These are phyloP conservation scores for Prionace glauca DNA, from an alignment of 2,797 vertebrate species.

Conservation along the genomic window DNA sequence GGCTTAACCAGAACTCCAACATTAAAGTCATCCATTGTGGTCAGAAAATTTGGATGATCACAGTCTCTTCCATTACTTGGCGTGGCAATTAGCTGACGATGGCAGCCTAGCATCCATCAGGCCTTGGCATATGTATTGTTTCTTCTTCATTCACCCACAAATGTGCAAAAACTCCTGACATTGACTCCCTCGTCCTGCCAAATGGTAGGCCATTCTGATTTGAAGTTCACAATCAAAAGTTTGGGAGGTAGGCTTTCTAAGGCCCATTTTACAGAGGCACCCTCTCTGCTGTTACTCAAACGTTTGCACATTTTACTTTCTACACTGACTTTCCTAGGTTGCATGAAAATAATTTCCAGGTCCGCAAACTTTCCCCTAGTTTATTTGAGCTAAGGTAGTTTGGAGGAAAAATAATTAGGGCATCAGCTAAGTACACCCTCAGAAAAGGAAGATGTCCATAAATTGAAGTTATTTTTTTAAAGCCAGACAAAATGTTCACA, in stretches of 20 bases:
- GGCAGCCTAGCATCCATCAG: background rate
- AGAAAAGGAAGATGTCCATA: constrained; percentile 23
- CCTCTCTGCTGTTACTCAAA: background rate
- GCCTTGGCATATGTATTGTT: background rate
- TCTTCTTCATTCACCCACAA: background rate
- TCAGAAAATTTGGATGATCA: background rate
- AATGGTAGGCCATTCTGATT: background rate
- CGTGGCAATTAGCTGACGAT: background rate
- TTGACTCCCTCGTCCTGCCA: background rate
- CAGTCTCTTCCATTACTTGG: background rate
- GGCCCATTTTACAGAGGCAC: background rate
- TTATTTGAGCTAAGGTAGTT: constrained; percentile 3
- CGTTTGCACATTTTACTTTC: background rate
- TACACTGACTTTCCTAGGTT: background rate
- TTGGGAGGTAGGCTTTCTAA: background rate
- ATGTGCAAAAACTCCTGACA: background rate
- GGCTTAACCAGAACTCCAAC: background rate
- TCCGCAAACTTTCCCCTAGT: background rate
- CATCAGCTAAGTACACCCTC: constrained; percentile 5
- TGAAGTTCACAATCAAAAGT: background rate
- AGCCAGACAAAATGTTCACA: constrained; percentile 26
- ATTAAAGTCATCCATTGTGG: background rate
- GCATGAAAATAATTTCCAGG: background rate
- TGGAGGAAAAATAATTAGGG: constrained; percentile 25
- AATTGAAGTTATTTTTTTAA: constrained; percentile 22